Evolutionary conservation across 2,113 vertebrate genomes (phyloP), one percentile per base, ranked within the genome.

Genomic region (Thalassoma bifasciatum): DNA sequence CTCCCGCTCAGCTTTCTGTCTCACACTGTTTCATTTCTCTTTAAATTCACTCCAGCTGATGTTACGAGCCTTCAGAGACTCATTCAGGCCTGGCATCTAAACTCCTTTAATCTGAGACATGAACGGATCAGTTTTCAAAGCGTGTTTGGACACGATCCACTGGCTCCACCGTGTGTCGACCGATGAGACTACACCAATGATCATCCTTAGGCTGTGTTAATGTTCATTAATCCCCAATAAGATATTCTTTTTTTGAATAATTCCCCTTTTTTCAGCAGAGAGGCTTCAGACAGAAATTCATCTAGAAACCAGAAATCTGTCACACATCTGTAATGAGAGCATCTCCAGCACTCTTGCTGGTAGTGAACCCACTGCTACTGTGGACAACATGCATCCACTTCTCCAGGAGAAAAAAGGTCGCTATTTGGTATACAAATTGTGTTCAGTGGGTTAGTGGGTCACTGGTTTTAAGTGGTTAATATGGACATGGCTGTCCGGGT

Each of bases 121-220:
- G 30, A 14, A 21, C 14, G 5, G 46, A 50, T 75, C 26, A 10
- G 5, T 2, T 42, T 1, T 3, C 49, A 12, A 8, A 0, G 9
- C 10, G 26, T 17, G 12, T 54, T 22, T 10, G 1, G 36, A 75
- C 8, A 5, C 50, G 80, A 75, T 88, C 61, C 75, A 90, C 36
- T 90, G 79, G 83, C 87, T 53, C 88, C 90, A 84, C 59, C 91
- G 3, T 79, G 87, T 86, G 91, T 14, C 53, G 0, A 1, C 1
- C 58, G 4, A 34, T 3, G 13, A 51, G 50, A 80, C 9, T n/a
- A 40, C 71, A 72, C 51, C n/a, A 22, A 12, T 30, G 54, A 26
- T 37, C 60, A 38, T 34, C 42, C 10, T 10, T 21, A 2, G 57
- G 61, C 66, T 44, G 21, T 57, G 63, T 56, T 54, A 68, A 79